Evolutionary conservation across 2,797 vertebrate genomes (phyloP), one percentile per base, ranked within the genome.

Genomic region (Siniperca obscura): DNA sequence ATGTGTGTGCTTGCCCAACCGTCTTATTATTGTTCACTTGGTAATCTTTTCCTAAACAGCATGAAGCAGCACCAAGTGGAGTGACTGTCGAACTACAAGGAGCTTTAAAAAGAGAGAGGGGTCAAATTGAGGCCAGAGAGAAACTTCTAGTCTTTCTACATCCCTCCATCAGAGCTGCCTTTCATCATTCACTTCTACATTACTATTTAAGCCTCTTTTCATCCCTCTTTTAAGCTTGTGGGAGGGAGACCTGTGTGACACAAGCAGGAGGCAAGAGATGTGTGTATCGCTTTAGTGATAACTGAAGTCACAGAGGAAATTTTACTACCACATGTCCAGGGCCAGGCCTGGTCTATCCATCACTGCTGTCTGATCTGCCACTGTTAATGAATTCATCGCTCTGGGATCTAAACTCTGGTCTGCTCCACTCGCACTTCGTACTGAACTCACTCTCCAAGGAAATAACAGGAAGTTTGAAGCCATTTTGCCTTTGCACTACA

Each of bases 11-110:
- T 46, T 44, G 76, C 21, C 72, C 74, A 74, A 67, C 66, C 71
- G 3, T 85, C 64, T 66, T 71, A 56, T 77, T 76, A 80, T 74
- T 86, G 83, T 68, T 80, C 76, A 71, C 44, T 59, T 1, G 0
- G n/a, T 71, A 42, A 74, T 82, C 44, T 86, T 80, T 84, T 73
- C 48, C 70, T 79, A 50, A 86, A 81, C 73, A 74, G 81, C 81
- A 25, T 60, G 69, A 84, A 64, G 48, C 76, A 62, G 59, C 68
- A 73, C 52, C 68, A 42, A 73, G 46, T 12, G 34, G 40, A 68
- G 48, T 17, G 50, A 64, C 72, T 34, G 59, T 69, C 16, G 11
- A 42, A 78, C 19, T 8, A 64, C 61, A 61, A 9, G 50, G 30
- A 57, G 68, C 36, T 61, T 64, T 40, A 6, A 17, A 66, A 70